Conservation (phyloP, 92 coral and sea anemone species). For the Anthopleura xanthogrammica region DNA sequence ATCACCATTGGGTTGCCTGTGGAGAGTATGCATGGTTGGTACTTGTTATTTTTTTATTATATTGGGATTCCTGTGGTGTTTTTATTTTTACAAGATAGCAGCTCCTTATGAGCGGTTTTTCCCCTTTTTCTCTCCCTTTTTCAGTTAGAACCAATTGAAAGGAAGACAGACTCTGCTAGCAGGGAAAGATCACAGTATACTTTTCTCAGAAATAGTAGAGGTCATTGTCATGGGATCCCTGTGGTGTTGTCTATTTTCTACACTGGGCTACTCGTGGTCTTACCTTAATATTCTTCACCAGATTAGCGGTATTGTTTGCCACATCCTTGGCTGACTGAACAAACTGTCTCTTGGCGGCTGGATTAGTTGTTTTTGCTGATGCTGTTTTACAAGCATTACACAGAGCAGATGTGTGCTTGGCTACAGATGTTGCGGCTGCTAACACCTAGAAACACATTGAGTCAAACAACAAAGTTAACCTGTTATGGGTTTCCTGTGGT, state of each 20-base stretch:
- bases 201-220: too few species aligned
- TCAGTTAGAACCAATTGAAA: too few species aligned
- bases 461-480: too few species aligned
- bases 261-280: constrained; percentile 1
- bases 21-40: background rate
- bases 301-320: constrained; percentile 95
- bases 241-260: background rate
- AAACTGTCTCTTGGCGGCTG: constrained; percentile 96
- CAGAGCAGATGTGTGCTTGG: constrained; percentile 97
- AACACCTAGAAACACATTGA: constrained; percentile 51
- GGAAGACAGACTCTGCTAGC: too few species aligned
- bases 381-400: constrained; percentile 98
- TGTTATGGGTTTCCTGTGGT: too few species aligned
- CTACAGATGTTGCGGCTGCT: constrained; percentile 94
- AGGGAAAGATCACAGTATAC: too few species aligned
- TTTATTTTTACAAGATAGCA: too few species aligned
- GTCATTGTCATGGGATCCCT: too few species aligned
- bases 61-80: too few species aligned
- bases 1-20: background rate
- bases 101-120: too few species aligned
- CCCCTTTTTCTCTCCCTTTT: too few species aligned
- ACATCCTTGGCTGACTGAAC: constrained; percentile 98
- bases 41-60: too few species aligned
- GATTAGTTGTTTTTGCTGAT: constrained; percentile 90
- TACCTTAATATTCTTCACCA: constrained; percentile 95